phyloP scores from a whole-genome alignment of 1,140 invertebrate genomes.

The Nephotettix cincticeps region DNA sequence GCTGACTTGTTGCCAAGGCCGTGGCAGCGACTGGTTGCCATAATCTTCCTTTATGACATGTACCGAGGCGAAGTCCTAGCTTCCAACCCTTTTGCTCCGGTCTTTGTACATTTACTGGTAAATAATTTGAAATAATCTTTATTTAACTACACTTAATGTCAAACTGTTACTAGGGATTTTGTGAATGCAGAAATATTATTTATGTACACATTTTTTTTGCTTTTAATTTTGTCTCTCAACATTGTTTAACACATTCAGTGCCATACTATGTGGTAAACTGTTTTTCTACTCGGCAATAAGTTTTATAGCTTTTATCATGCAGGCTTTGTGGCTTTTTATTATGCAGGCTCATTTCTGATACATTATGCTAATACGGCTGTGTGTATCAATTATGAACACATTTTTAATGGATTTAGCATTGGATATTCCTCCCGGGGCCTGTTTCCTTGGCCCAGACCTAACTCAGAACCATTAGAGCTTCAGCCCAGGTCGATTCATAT shows the following conservation, averaged over 20 bases:
- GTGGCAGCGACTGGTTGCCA: conserved; percentile 65
- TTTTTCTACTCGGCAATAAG: no score
- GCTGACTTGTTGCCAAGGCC: conserved; percentile 64
- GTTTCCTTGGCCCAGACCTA: not conserved
- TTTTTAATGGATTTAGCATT: not conserved
- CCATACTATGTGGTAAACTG: no score
- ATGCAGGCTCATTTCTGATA: conserved; percentile 1
- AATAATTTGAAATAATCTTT: conserved; percentile 37
- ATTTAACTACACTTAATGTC: no score
- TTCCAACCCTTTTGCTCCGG: conserved; percentile 69
- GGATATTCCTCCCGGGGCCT: no score
- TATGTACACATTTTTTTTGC: no score
- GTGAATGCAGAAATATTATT: no score
- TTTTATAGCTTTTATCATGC: no score
- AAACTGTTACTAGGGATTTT: no score
- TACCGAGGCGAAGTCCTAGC: conserved; percentile 67
- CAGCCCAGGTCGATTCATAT: not conserved
- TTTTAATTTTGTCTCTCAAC: no score
- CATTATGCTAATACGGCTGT: not conserved
- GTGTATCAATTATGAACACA: not conserved
- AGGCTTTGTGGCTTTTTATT: not conserved
- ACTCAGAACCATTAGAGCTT: not conserved
- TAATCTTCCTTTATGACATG: conserved; percentile 71
- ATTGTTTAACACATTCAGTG: not conserved
- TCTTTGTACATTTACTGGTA: conserved; percentile 65